Percentiles rank a stretch among this genome's conserved stretches.
phyloP scores from a whole-genome alignment of 2,797 vertebrate genomes.

The Australoheros facetus region DNA sequence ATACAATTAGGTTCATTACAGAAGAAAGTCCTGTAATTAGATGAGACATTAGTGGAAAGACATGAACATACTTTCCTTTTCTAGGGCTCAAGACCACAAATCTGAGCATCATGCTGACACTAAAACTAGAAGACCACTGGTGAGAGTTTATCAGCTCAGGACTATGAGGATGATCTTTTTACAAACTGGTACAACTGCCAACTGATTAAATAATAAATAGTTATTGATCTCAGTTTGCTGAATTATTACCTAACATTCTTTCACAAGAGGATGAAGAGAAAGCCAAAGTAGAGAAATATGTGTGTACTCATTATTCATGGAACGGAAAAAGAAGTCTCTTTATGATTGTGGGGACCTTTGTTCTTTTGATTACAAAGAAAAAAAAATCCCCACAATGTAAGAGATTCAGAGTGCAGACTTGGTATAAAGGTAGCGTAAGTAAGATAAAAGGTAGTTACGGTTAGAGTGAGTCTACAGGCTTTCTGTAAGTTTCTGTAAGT shows the following conservation, averaged over 20 bases:
- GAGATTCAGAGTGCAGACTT: not conserved
- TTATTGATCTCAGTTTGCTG: not conserved
- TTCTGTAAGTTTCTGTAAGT: no score
- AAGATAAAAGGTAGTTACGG: not conserved
- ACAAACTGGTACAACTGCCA: not conserved
- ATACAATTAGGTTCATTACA: not conserved
- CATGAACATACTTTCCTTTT: not conserved
- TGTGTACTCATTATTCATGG: not conserved
- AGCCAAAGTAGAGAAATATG: not conserved
- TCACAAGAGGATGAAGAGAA: not conserved
- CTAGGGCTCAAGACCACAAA: not conserved
- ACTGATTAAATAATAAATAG: no score
- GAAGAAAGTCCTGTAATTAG: not conserved
- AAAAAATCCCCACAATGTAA: not conserved
- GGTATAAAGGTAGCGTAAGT: not conserved
- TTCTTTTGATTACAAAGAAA: not conserved
- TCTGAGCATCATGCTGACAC: no score
- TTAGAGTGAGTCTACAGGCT: not conserved
- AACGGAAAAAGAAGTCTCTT: not conserved
- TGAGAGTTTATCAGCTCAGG: not conserved
- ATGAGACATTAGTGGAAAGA: not conserved
- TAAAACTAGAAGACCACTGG: not conserved
- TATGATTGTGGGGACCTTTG: not conserved
- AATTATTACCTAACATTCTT: not conserved
- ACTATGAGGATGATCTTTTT: not conserved